Conservation (phyloP, 2,113 vertebrate species). For the Puntigrus tetrazona region DNA sequence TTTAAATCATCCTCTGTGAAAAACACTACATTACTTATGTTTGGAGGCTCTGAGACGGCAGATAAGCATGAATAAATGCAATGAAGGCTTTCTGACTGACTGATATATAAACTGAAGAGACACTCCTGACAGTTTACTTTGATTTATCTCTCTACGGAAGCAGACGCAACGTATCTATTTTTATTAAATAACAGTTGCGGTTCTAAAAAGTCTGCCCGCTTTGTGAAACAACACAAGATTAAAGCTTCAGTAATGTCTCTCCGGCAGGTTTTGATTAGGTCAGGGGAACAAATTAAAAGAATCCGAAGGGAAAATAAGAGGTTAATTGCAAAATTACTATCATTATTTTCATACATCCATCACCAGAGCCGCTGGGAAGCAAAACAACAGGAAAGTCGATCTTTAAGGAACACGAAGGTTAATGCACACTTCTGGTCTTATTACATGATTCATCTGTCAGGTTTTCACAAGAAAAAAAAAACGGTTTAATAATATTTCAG, state of each 20-base stretch:
- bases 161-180: background rate
- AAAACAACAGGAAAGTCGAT: background rate
- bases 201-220: background rate
- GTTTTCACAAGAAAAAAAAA: background rate
- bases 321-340: conserved; percentile 27
- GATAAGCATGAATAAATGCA: conserved; percentile 2
- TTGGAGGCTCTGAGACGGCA: background rate
- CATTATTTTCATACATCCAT: background rate
- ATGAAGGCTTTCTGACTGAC: background rate
- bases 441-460: background rate
- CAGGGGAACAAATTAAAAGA: background rate
- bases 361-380: background rate
- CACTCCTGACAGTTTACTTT: background rate
- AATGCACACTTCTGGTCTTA: background rate
- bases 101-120: background rate
- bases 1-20: background rate
- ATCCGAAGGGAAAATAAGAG: conserved; percentile 18
- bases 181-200: background rate
- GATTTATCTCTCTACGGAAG: background rate
- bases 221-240: background rate
- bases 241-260: background rate
- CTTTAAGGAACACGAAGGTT: background rate
- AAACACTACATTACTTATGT: background rate
- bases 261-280: background rate
- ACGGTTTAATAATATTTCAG: background rate